These are phyloP conservation scores for Balanococcus diminutus DNA, from an alignment of 2,888 invertebrate genomes.

Conservation along the genomic window DNA sequence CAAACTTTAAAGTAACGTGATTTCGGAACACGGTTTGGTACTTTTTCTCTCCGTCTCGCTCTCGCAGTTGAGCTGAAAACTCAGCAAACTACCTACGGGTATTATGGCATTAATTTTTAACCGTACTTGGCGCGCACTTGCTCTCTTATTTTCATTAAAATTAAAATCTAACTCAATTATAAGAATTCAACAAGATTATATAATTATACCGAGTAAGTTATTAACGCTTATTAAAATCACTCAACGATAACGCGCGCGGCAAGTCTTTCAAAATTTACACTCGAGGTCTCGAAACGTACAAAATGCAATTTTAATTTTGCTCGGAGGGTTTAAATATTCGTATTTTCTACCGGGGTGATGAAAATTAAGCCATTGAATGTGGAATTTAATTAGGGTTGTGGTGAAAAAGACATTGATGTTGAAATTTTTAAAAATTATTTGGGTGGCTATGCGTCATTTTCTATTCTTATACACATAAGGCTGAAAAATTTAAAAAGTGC, in stretches of 20 bases:
- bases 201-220: slow-evolving; percentile 4
- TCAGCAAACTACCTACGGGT: slow-evolving; percentile 16
- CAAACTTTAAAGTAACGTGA: slow-evolving; percentile 31
- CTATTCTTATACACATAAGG: no score
- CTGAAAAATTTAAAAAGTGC: no score
- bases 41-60: neutral
- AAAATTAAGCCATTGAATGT: no score
- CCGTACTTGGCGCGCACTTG: neutral
- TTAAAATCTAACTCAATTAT: slow-evolving; percentile 18
- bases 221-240: slow-evolving; percentile 18
- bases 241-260: neutral
- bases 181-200: neutral
- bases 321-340: no score
- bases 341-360: no score
- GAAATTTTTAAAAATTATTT: no score
- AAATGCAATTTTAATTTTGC: no score
- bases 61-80: neutral
- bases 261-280: neutral
- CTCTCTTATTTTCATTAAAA: slow-evolving; percentile 9
- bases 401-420: no score
- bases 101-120: slow-evolving; percentile 12
- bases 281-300: neutral
- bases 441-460: no score
- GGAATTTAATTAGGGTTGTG: no score
- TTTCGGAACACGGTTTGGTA: slow-evolving; percentile 31